Evolutionary conservation across 2,797 vertebrate genomes (phyloP).

Genomic region (Myotis pilosus): DNA sequence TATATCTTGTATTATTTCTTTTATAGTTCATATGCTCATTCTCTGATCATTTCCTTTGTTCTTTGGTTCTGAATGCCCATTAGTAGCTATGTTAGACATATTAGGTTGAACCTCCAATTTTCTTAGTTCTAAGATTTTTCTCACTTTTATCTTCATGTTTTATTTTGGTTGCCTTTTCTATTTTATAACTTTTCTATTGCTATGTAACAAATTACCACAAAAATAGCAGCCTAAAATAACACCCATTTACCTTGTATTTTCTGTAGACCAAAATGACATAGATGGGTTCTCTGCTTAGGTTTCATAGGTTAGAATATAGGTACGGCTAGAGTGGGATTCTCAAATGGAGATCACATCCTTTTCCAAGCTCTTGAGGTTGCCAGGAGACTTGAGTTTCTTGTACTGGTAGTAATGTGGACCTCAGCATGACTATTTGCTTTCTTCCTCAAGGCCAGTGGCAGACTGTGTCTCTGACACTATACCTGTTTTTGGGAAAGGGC

Average conservation of each 20-base stretch:
- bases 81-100: neutral
- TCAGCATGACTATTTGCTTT: neutral
- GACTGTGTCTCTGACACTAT: neutral
- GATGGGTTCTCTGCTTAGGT: neutral
- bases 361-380: neutral
- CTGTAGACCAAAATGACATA: neutral
- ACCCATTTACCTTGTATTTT: neutral
- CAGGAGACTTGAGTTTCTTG: neutral
- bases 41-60: neutral
- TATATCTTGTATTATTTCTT: neutral
- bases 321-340: neutral
- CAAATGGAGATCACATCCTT: neutral
- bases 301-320: neutral
- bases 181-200: neutral
- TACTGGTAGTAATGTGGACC: neutral
- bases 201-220: neutral
- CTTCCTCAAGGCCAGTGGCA: neutral
- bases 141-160: neutral
- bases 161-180: neutral
- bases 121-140: conserved; percentile 1
- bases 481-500: neutral
- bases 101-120: neutral
- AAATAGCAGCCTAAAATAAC: neutral
- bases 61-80: neutral
- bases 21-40: neutral